Conservation (phyloP, 2,113 vertebrate species). For the Bostrychus sinensis region DNA sequence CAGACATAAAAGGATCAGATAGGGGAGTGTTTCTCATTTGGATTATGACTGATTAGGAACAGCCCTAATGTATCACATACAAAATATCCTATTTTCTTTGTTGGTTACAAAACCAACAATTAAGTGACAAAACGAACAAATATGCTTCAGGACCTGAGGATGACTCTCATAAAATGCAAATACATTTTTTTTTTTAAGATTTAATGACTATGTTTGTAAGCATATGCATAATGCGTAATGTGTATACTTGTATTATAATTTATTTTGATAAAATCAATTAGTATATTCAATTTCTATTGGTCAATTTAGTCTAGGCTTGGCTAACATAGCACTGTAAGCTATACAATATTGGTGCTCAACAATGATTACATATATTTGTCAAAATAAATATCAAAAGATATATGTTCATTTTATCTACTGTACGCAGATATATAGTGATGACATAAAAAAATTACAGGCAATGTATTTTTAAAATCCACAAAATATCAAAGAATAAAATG, state of each 20-base stretch:
- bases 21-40: neutral
- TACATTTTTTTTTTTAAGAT: conserved; percentile 8
- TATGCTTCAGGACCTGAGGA: conserved; percentile 37
- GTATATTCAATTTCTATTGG: conserved; percentile 32
- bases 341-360: conserved; percentile 52
- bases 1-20: neutral
- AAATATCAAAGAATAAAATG: conserved; percentile 33
- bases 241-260: conserved; percentile 20
- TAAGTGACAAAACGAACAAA: conserved; percentile 20
- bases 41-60: neutral
- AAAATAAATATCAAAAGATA: conserved; percentile 77
- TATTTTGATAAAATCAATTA: conserved; percentile 32
- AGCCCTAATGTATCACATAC: neutral
- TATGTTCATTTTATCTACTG: conserved; percentile 46
- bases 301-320: conserved; percentile 43
- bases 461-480: conserved; percentile 25
- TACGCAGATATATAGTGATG: conserved; percentile 56
- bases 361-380: conserved; percentile 61
- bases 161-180: neutral
- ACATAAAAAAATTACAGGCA: conserved; percentile 51
- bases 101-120: conserved; percentile 33
- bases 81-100: neutral
- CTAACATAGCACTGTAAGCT: conserved; percentile 59
- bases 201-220: conserved; percentile 7
- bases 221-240: conserved; percentile 22